Base-by-base conservation (phyloP, 1,140 invertebrate genomes). In the Galleria mellonella region DNA sequence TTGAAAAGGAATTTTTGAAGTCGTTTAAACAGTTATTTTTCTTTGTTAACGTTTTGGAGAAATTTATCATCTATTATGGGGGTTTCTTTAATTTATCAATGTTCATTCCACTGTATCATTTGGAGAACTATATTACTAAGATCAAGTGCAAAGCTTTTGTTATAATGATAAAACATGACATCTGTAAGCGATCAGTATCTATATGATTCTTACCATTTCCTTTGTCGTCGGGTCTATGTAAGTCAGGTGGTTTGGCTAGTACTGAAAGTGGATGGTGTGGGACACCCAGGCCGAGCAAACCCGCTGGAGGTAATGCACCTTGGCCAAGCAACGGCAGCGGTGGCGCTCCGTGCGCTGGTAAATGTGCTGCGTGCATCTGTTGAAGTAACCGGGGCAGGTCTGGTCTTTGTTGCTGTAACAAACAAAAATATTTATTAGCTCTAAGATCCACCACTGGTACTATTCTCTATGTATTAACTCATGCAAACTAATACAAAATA, bases 291-390 rank as follows among this genome's bases (percentile, higher is more conserved):
- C 59, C 88, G 32, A 78, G 76, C 40, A 88, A 89, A 47, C 87
- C 89, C 53, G 87, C 89, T 29, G 91, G 91, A 2, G 92, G 88
- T 15, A 91, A 75, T 31, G 91, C 89, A 8, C 93, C 93, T 76
- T 94, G 94, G 14, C 93, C 93, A 66, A 91, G 64, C 5, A 88
- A 68, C 0, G 86, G 86, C 43, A 90, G 87, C 88, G 62, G 91
- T 72, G 76, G 95, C 92, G 48, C 92, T 88, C 91, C 87, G 65
- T 96, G 94, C 2, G 93, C 91, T 12, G 94, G 94, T 50, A 97
- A 69, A 78, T 96, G 94, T 70, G 95, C 92, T 5, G 95, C 94
- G 67, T 97, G 95, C 94, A 97, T 96, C 87, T 97, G 95, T 83
- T 96, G 94, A 74, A 94, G 75, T 56, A 94, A 66, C 72, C 93